A percentile compares a stretch with the other conserved stretches of the same genome.
Evolutionary conservation across 1,140 invertebrate genomes (phyloP).

Genomic region (Anadara kagoshimensis): DNA sequence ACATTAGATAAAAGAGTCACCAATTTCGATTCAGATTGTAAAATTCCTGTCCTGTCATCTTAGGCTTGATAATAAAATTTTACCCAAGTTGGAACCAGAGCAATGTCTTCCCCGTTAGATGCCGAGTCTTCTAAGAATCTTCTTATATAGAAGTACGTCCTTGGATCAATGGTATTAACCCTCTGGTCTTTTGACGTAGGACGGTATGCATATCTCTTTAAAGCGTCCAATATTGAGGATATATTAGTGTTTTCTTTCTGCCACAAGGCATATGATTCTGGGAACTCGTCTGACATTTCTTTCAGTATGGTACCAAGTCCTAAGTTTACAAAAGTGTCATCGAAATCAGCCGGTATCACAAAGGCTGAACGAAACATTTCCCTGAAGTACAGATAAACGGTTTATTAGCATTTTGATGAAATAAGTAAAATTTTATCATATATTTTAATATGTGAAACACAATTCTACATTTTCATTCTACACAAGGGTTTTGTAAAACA

Average conservation of each 20-base stretch:
- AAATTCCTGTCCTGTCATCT: too few species aligned
- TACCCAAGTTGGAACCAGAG: conserved; percentile 63
- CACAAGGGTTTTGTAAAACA: not conserved
- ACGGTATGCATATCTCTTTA: conserved; percentile 60
- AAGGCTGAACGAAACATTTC: conserved; percentile 50
- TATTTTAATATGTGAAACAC: not conserved
- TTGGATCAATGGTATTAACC: conserved; percentile 58
- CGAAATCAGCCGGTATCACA: conserved; percentile 69
- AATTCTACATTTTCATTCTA: not conserved
- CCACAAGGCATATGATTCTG: conserved; percentile 39
- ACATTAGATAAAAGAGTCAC: too few species aligned
- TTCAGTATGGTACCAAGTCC: conserved; percentile 53
- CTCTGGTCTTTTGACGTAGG: conserved; percentile 56
- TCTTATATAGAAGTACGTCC: conserved; percentile 58
- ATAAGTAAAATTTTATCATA: not conserved
- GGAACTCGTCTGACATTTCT: conserved; percentile 12
- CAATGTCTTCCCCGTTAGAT: conserved; percentile 39
- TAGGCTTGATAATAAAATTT: not conserved
- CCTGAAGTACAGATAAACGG: conserved; percentile 38
- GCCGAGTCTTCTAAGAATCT: conserved; percentile 50
- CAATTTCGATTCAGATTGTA: too few species aligned
- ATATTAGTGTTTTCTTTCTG: conserved; percentile 43
- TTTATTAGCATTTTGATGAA: conserved; percentile 12
- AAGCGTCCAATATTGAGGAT: conserved; percentile 46
- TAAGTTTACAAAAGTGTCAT: conserved; percentile 70